Evolutionary conservation across 1,140 invertebrate species (phyloP).

Genomic region (Contarinia nasturtii): DNA sequence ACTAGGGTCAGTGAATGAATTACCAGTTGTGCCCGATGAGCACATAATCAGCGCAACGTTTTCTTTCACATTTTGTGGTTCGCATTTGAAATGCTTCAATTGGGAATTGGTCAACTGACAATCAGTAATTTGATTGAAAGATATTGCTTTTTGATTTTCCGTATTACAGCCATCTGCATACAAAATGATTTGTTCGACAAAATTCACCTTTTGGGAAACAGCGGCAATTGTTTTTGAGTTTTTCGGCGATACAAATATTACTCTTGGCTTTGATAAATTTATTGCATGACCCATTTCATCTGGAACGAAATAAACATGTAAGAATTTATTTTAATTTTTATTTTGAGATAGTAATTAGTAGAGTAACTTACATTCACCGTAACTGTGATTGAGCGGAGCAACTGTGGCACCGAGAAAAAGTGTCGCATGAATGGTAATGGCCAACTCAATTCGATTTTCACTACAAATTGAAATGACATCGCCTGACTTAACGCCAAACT

Average conservation of each 20-base stretch:
- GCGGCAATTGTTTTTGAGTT: slow-evolving; percentile 26
- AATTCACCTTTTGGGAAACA: slow-evolving; percentile 23
- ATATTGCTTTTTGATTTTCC: slow-evolving; percentile 9
- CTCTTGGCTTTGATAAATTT: slow-evolving; percentile 41
- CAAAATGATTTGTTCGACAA: slow-evolving; percentile 25
- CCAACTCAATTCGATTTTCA: slow-evolving; percentile 28
- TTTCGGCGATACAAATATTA: slow-evolving; percentile 40
- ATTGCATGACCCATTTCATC: slow-evolving; percentile 42
- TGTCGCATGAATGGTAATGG: slow-evolving; percentile 17
- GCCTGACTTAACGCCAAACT: slow-evolving; percentile 17
- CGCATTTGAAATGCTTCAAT: neutral
- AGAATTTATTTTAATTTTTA: no score
- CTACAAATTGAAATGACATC: slow-evolving; percentile 26
- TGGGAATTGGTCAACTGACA: slow-evolving; percentile 9
- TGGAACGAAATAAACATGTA: no score
- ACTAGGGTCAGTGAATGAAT: no score
- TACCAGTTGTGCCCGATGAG: slow-evolving; percentile 58
- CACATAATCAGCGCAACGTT: slow-evolving; percentile 27
- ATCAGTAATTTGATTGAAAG: slow-evolving; percentile 14
- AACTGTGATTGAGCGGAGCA: slow-evolving; percentile 25
- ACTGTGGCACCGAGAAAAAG: slow-evolving; percentile 21
- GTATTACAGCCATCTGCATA: slow-evolving; percentile 23
- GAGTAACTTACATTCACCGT: slow-evolving; percentile 23
- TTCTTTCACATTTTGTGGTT: slow-evolving; percentile 1
- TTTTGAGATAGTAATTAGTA: slow-evolving; percentile 16